Conservation (phyloP, 2,113 vertebrate species). For the Pelvicachromis taeniatus region DNA sequence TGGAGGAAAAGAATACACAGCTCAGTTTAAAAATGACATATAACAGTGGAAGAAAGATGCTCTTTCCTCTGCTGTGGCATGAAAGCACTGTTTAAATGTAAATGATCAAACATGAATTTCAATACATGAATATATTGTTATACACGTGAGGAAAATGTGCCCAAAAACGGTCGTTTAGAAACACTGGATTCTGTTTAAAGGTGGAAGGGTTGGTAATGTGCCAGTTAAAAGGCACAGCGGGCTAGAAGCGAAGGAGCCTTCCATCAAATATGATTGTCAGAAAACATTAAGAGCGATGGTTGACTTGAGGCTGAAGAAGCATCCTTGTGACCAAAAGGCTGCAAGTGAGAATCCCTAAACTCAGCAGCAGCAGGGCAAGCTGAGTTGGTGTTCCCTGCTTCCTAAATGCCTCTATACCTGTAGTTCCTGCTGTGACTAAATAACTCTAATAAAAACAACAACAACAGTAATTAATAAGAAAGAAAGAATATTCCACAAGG, state of each 20-base stretch:
- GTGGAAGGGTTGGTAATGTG: neutral
- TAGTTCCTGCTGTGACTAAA: neutral
- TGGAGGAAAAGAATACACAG: neutral
- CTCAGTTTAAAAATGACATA: neutral
- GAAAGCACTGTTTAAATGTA: neutral
- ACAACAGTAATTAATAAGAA: neutral
- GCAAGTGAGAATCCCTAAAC: constrained; percentile 38
- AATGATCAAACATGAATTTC: neutral
- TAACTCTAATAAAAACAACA: neutral
- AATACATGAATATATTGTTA: neutral
- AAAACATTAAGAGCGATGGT: neutral
- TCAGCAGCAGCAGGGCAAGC: neutral
- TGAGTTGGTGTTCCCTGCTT: neutral
- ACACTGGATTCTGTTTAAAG: neutral
- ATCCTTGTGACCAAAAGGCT: constrained; percentile 18
- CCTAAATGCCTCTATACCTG: neutral
- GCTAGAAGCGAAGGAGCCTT: neutral
- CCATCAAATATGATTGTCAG: neutral
- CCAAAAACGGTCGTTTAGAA: neutral
- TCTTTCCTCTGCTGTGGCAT: neutral
- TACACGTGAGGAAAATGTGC: neutral
- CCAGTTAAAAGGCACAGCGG: neutral
- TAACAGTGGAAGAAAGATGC: neutral
- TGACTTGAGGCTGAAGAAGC: constrained; percentile 11
- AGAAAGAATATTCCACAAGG: neutral